Evolutionary conservation across 2,888 invertebrate genomes (phyloP).

Genomic region (Diloba caeruleocephala): DNA sequence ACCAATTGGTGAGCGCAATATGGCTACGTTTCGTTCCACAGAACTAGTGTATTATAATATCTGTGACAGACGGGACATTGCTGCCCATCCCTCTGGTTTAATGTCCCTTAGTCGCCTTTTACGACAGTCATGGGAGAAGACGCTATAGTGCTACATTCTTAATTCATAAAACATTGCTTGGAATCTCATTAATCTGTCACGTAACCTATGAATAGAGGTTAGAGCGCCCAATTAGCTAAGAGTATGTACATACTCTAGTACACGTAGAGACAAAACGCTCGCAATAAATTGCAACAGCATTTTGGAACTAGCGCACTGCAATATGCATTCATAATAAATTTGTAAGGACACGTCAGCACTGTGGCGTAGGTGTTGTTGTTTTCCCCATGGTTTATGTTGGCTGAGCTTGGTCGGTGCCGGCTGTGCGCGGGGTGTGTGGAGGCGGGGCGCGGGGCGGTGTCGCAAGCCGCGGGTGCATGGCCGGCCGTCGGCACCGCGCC

Average conservation of each 20-base stretch:
- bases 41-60: too few species aligned
- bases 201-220: constrained; percentile 21
- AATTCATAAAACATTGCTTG: constrained; percentile 24
- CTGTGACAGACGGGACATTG: too few species aligned
- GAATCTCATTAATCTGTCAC: constrained; percentile 28
- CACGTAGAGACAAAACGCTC: constrained; percentile 35
- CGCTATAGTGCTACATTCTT: too few species aligned
- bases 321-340: constrained; percentile 66
- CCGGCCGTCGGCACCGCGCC: constrained; percentile 88
- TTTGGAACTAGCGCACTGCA: constrained; percentile 65
- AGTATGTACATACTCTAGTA: too few species aligned
- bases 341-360: constrained; percentile 67
- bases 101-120: too few species aligned
- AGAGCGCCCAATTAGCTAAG: constrained; percentile 28
- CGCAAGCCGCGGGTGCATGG: constrained; percentile 86
- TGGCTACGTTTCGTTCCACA: too few species aligned
- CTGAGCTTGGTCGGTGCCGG: constrained; percentile 57
- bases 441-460: constrained; percentile 66
- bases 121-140: too few species aligned
- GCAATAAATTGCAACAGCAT: constrained; percentile 59
- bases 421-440: constrained; percentile 44
- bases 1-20: too few species aligned
- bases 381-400: constrained; percentile 72
- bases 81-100: too few species aligned
- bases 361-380: constrained; percentile 72